Evolutionary conservation across 2,888 invertebrate genomes (phyloP), one percentile per base, ranked within the genome.

Genomic region (Dione vanillae): DNA sequence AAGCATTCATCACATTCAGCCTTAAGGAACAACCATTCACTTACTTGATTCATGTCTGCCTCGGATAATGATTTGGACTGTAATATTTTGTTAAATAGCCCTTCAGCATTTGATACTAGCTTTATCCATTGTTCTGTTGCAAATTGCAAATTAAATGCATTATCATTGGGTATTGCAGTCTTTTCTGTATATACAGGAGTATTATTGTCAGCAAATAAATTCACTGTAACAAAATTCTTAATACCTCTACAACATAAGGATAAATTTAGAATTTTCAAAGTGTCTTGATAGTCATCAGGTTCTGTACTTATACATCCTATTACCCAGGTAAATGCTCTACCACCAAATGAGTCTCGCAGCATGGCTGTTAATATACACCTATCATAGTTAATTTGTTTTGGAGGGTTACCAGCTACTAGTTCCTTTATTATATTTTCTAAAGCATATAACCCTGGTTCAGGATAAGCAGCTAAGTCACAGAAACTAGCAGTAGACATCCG

Each of bases 1-100:
- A 96, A 94, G 83, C 97, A 97, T 82, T 97, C 97, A 85, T 97
- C 97, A 86, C 97, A 97, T 86, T 97, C 97, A 77, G 97, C 97
- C 82, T 97, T 97, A 73, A 97, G 90, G 79, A 96, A 97, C 19
- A 97, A 89, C 97, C 97, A 97, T 77, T 97, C 96, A 81, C 96
- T 94, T 9, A 94, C 91, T 87, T 96, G 96, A 80, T 96, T 96
- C 76, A 96, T 94, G 82, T 97, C 96, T 72, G 94, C 90, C 67
- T 96, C 96, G 12, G 95, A 94, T 68, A 97, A 84, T n/a, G 95
- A 94, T 79, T 96, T 96, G 51, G 95, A 96, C 16, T 95, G 94
- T 62, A 97, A 93, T 54, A 97, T 94, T 85, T 95, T 96, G 86
- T 96, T 95, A 87, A 96, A 96, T n/a, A 97, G 87, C 27, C 96